Conservation (phyloP, 2,113 vertebrate genomes). For the Urocynchramus pylzowi region DNA sequence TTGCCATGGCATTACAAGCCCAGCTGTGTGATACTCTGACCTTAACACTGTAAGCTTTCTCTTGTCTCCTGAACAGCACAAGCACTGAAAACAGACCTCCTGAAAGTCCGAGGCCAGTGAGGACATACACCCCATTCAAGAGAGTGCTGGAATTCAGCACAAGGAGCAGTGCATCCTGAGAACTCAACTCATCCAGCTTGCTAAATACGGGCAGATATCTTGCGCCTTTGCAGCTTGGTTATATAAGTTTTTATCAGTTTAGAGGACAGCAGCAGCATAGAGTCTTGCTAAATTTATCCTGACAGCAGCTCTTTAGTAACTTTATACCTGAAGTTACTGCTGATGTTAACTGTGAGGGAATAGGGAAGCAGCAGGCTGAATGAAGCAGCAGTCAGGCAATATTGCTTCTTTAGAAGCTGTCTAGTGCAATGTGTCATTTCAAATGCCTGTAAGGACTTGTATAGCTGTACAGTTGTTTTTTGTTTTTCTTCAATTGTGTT, state of each 20-base stretch:
- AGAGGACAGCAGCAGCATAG: not conserved
- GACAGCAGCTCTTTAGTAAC: not conserved
- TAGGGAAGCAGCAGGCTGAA: not conserved
- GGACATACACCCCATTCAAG: constrained; percentile 82
- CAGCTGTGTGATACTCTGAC: not conserved
- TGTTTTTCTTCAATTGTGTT: not conserved
- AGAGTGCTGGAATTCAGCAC: constrained; percentile 84
- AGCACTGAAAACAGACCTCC: not conserved
- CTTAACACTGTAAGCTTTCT: not conserved
- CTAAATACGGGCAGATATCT: not conserved
- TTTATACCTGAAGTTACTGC: not conserved
- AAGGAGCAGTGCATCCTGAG: constrained; percentile 58
- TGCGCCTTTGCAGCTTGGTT: constrained; percentile 14
- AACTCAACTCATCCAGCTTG: not conserved
- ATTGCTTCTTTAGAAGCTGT: not conserved
- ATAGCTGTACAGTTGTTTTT: not conserved
- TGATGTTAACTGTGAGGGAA: not conserved
- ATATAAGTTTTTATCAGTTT: not conserved
- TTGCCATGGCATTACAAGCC: not conserved
- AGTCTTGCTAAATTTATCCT: not conserved
- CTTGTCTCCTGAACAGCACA: constrained; percentile 41
- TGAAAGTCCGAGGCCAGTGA: constrained; percentile 35
- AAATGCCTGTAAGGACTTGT: not conserved
- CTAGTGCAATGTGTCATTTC: not conserved
- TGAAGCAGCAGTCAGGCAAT: not conserved